Evolutionary conservation across 2,888 invertebrate species (phyloP), one percentile per base, ranked within the genome.

Genomic region (Ceramica pisi): DNA sequence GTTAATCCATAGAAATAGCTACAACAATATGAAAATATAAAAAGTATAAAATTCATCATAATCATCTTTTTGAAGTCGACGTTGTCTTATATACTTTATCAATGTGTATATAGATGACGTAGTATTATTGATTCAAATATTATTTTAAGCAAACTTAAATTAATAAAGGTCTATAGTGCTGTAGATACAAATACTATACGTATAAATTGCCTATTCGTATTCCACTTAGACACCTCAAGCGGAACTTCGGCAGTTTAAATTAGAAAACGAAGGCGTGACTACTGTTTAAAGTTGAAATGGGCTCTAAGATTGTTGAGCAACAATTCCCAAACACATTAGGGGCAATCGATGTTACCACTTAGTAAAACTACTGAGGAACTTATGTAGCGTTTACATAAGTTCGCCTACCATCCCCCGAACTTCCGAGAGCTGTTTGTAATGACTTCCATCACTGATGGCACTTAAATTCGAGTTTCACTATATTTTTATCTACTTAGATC

Each of bases 351-450:
- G 88, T 80, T 81, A 74, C 87, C 80, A 78, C 87, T 86, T 82
- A 83, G 84, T 80, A 83, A 83, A 87, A 85, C 86, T 87, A 88
- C 80, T 81, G 78, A 69, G 74, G 50, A 87, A 89, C 88, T 90
- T 88, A 84, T 78, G 80, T 79, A 64, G 65, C 80, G 82, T 82
- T 86, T 81, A 82, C 78, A 81, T 75, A 88, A 90, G 86, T 90
- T 87, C 67, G 61, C 72, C 66, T 69, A 66, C 59, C 74, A 75
- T 72, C 81, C 84, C 80, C 72, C 73, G 71, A 90, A 87, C 73
- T 86, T 81, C 73, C 73, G 83, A 80, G 87, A 82, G 87, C 87
- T 86, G 87, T 90, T 88, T 86, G 88, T 89, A 90, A 90, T 90
- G 87, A 90, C 90, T 91, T 90, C 75, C 81, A 78, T 84, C 81